A percentile compares a stretch with the other conserved stretches of the same genome.
These are phyloP conservation scores for Porites cylindrica DNA, from an alignment of 92 coral and sea anemone species.

Conservation along the genomic window DNA sequence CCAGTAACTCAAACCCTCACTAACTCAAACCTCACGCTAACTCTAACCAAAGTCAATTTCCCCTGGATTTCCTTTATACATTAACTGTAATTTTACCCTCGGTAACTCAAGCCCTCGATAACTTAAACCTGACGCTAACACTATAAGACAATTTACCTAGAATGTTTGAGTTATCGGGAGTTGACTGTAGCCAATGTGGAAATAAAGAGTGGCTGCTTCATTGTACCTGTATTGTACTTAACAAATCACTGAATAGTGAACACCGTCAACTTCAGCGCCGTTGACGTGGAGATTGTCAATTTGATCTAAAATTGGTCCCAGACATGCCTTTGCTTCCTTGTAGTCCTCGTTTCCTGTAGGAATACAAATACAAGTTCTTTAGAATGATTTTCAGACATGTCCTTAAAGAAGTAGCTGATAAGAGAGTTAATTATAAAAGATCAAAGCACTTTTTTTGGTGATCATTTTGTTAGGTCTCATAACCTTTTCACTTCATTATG, in stretches of 20 bases:
- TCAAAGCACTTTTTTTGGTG: background rate
- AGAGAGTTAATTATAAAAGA: background rate
- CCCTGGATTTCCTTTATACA: no score
- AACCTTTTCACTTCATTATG: no score
- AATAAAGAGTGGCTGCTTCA: background rate
- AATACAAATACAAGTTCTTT: background rate
- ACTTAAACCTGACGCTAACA: no score
- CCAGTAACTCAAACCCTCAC: no score
- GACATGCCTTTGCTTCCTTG: conserved; percentile 36
- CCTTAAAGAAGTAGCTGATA: background rate
- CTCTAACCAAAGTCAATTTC: no score
- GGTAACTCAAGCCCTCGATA: no score
- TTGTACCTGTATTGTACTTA: background rate
- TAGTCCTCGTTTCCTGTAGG: conserved; percentile 32
- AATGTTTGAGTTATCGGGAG: background rate
- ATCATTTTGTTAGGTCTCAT: no score
- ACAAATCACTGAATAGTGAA: conserved; percentile 27
- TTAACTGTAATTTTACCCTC: no score
- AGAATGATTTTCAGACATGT: background rate
- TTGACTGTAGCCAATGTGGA: background rate
- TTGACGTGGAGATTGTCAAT: background rate
- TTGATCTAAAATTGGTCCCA: conserved; percentile 12
- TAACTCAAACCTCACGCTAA: no score
- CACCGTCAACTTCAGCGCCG: conserved; percentile 28
- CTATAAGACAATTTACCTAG: no score